These are phyloP conservation scores for Myotis yumanensis DNA, from an alignment of 2,113 vertebrate species.

Conservation along the genomic window DNA sequence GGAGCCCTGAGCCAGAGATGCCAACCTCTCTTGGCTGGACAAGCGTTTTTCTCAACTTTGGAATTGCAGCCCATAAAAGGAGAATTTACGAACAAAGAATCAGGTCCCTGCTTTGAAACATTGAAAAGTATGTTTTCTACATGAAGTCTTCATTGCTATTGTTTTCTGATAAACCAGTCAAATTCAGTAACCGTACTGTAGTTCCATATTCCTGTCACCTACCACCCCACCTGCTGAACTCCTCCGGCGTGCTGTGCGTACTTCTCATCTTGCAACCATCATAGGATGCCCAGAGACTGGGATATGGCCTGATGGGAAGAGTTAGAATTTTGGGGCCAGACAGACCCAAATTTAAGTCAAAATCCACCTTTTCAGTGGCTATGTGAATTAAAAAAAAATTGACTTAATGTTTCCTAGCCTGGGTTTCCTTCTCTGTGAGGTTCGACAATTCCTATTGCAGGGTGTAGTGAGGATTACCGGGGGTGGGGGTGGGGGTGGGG, in stretches of 20 bases:
- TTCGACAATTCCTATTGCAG: neutral
- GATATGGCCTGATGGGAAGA: neutral
- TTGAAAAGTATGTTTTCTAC: constrained; percentile 41
- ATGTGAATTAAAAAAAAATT: neutral
- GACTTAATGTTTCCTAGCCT: neutral
- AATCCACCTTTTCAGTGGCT: neutral
- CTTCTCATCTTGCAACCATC: neutral
- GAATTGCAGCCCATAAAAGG: constrained; percentile 61
- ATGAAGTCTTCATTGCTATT: neutral
- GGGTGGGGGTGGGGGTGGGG: too few relatives aligned
- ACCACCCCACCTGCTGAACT: neutral
- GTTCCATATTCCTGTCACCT: neutral
- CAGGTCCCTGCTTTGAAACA: constrained; percentile 14
- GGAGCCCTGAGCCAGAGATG: constrained; percentile 22
- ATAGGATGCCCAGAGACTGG: neutral
- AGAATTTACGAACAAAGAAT: constrained; percentile 56
- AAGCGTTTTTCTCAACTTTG: neutral
- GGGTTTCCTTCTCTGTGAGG: constrained; percentile 16
- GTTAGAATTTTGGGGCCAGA: constrained; percentile 2
- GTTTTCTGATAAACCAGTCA: constrained; percentile 20
- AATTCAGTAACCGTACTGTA: neutral
- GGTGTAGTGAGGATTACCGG: neutral
- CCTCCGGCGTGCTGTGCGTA: neutral
- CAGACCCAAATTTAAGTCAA: neutral
- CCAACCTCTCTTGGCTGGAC: constrained; percentile 53